Evolutionary conservation across 2,888 invertebrate species (phyloP).

Genomic region (Nomada lathburiana): DNA sequence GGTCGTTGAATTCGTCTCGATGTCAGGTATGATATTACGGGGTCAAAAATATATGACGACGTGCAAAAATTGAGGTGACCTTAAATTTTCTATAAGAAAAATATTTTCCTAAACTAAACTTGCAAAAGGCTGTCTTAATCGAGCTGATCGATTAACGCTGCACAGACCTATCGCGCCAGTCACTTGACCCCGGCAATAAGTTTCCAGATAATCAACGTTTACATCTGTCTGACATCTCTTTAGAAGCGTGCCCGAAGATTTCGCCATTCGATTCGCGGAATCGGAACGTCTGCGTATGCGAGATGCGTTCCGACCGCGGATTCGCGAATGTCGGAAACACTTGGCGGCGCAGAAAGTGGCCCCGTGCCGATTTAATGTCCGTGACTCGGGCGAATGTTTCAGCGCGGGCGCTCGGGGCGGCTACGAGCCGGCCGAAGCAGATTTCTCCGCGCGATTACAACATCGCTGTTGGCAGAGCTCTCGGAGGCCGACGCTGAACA

Average conservation of each 20-base stretch:
- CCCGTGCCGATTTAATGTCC: slow-evolving; percentile 17
- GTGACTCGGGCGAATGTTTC: slow-evolving; percentile 20
- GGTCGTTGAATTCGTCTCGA: too few relatives aligned
- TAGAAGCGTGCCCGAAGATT: slow-evolving; percentile 1
- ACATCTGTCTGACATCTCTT: too few relatives aligned
- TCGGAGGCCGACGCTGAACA: slow-evolving; percentile 19
- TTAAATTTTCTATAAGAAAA: too few relatives aligned
- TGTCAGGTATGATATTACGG: too few relatives aligned
- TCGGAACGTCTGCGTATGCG: slow-evolving; percentile 11
- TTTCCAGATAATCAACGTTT: too few relatives aligned
- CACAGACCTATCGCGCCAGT: too few relatives aligned
- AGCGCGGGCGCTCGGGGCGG: slow-evolving; percentile 22
- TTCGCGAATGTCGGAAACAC: slow-evolving; percentile 26
- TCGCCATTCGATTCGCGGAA: background rate
- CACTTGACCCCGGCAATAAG: too few relatives aligned
- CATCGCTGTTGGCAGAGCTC: slow-evolving; percentile 41
- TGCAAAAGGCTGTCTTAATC: too few relatives aligned
- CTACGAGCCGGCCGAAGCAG: slow-evolving; percentile 37
- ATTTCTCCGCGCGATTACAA: slow-evolving; percentile 48
- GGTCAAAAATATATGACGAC: too few relatives aligned
- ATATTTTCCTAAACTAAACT: too few relatives aligned
- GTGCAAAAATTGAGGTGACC: too few relatives aligned
- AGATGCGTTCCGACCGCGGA: background rate
- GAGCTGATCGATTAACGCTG: too few relatives aligned
- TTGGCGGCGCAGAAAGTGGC: slow-evolving; percentile 28